A percentile compares a stretch with the other conserved stretches of the same genome.
phyloP scores from a whole-genome alignment of 2,888 invertebrate genomes.

The Catocala sponsa region DNA sequence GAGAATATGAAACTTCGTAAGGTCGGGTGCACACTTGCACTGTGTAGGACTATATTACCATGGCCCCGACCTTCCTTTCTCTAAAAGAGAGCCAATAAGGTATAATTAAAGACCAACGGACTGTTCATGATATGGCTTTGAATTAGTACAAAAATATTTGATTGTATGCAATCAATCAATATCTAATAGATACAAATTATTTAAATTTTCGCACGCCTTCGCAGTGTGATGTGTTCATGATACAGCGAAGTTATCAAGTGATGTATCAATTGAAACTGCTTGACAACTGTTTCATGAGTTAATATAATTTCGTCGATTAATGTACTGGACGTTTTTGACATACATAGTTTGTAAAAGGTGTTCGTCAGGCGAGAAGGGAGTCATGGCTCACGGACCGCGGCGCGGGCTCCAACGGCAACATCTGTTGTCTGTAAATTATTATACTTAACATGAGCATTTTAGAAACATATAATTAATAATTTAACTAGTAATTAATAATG shows the following conservation, averaged over 20 bases:
- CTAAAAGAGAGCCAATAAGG: too few relatives aligned
- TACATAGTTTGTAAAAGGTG: neutral
- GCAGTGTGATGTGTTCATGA: neutral
- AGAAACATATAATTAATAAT: too few relatives aligned
- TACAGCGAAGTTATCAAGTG: neutral
- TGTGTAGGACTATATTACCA: too few relatives aligned
- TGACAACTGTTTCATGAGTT: neutral
- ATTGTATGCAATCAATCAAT: too few relatives aligned
- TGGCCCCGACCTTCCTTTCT: too few relatives aligned
- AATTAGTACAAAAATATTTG: too few relatives aligned
- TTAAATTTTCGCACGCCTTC: too few relatives aligned
- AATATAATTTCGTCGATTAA: neutral
- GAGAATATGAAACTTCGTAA: neutral
- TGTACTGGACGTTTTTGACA: constrained; percentile 1
- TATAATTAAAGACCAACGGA: too few relatives aligned
- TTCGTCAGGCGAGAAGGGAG: constrained; percentile 6
- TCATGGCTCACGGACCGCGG: constrained; percentile 6
- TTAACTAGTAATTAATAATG: too few relatives aligned
- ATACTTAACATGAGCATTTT: too few relatives aligned
- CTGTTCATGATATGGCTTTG: too few relatives aligned
- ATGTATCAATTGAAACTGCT: neutral
- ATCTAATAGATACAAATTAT: too few relatives aligned
- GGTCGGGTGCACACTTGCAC: neutral
- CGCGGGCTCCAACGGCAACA: constrained; percentile 5
- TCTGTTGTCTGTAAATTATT: constrained; percentile 1